These are phyloP conservation scores for Lamproptera curius DNA, from an alignment of 2,888 invertebrate genomes.

Conservation along the genomic window DNA sequence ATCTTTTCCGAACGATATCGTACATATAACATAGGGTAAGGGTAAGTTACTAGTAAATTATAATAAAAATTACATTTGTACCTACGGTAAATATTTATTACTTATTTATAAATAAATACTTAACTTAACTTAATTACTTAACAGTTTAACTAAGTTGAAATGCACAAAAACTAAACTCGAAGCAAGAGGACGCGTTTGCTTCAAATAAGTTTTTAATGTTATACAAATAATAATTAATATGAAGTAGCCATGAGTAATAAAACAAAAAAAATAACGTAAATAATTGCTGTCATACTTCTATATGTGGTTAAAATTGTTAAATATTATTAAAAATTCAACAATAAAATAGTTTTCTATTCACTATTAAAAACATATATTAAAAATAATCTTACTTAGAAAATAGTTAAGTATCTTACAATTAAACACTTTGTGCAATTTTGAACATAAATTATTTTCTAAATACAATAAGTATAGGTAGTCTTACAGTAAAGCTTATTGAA, in stretches of 20 bases:
- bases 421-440: conserved; percentile 61
- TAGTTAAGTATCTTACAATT: conserved; percentile 8
- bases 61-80: too few relatives aligned
- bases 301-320: too few relatives aligned
- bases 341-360: background rate
- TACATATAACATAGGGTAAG: too few relatives aligned
- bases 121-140: too few relatives aligned
- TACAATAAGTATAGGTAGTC: conserved; percentile 5
- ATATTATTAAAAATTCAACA: background rate
- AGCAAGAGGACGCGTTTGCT: conserved; percentile 72
- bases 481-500: background rate
- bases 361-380: conserved; percentile 2
- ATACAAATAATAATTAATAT: conserved; percentile 1
- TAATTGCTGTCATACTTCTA: too few relatives aligned
- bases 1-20: too few relatives aligned
- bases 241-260: conserved; percentile 41
- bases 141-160: too few relatives aligned
- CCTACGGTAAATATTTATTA: too few relatives aligned
- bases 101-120: too few relatives aligned
- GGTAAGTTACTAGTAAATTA: too few relatives aligned
- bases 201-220: conserved; percentile 37
- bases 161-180: conserved; percentile 52
- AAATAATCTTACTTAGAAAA: conserved; percentile 9
- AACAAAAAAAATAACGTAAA: conserved; percentile 6
- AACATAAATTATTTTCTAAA: conserved; percentile 1